Conservation (phyloP, 2,113 vertebrate species). For the Benitochromis conjunctus region DNA sequence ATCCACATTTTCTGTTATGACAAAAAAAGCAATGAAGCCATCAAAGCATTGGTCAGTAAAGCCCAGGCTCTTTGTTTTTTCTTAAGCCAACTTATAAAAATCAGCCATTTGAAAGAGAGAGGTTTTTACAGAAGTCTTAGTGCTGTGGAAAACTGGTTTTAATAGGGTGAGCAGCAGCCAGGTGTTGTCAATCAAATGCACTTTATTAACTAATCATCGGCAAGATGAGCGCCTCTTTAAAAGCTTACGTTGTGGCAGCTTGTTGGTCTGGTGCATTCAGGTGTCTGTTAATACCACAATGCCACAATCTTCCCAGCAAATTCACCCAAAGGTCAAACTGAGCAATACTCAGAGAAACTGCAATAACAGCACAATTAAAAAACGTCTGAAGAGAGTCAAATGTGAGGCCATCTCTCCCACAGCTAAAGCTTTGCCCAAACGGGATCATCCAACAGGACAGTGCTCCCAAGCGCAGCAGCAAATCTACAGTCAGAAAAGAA, state of each 20-base stretch:
- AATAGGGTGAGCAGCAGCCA: not conserved
- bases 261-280: not conserved
- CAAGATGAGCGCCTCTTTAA: not conserved
- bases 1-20: not conserved
- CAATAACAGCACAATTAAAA: not conserved
- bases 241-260: not conserved
- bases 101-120: not conserved
- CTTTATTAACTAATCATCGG: not conserved
- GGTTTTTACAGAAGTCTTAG: not conserved
- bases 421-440: not conserved
- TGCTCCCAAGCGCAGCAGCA: not conserved
- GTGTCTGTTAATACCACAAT: not conserved
- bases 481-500: not conserved
- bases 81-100: not conserved
- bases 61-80: not conserved
- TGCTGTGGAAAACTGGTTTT: not conserved
- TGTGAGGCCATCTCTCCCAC: not conserved
- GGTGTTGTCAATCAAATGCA: not conserved
- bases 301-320: not conserved
- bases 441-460: not conserved
- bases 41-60: not conserved
- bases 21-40: not conserved
- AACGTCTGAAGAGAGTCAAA: not conserved
- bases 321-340: accelerated
- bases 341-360: not conserved